Conservation (phyloP, 2,113 vertebrate species). For the Butorides virescens region DNA sequence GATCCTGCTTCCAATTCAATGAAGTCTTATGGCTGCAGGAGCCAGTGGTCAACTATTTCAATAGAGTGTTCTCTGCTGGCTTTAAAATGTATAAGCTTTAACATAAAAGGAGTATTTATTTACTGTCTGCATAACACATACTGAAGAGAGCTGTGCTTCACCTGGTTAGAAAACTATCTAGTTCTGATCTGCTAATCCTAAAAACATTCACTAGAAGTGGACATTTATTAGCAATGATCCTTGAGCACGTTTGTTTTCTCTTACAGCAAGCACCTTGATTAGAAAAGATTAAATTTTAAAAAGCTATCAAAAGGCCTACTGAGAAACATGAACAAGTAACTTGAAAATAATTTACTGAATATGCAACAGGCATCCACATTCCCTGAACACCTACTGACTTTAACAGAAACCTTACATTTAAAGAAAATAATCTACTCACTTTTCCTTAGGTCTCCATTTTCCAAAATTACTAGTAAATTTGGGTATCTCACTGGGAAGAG, state of each 20-base stretch:
- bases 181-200: background rate
- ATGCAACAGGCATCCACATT: background rate
- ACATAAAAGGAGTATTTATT: background rate
- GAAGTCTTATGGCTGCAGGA: background rate
- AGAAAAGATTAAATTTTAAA: background rate
- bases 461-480: background rate
- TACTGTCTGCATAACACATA: background rate
- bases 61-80: background rate
- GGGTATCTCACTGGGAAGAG: background rate
- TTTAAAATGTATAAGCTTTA: background rate
- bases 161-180: background rate
- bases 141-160: background rate
- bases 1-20: background rate
- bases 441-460: background rate
- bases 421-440: background rate
- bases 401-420: background rate
- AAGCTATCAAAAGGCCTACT: background rate
- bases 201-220: background rate
- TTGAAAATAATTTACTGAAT: background rate
- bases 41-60: background rate
- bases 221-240: background rate
- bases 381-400: background rate
- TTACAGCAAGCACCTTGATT: background rate
- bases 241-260: background rate
- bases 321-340: background rate